Base-by-base conservation (phyloP, 2,888 invertebrate species). In the Drosophila recens region DNA sequence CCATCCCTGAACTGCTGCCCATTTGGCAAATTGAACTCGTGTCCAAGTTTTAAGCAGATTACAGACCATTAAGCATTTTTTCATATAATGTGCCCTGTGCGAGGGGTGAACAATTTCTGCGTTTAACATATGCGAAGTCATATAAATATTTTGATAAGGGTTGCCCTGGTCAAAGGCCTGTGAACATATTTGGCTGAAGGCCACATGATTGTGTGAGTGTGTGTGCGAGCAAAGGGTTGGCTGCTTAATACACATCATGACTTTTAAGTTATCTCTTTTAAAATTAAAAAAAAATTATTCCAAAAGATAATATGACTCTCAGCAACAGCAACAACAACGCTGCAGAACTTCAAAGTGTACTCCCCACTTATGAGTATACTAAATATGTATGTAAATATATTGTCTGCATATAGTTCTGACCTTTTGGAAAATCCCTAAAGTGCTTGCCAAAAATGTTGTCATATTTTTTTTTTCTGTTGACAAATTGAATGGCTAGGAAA, bases 81-180 rank as follows among this genome's bases (percentile, higher is more conserved):
- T 82, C 58, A 64, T 70, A 63, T 70, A 64, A 74, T 65, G 70
- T 76, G 27, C 33, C 42, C 45, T 23, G 40, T 43, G 34, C 17
- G 59, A 49, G 43, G 57, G 59, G 46, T 43, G 71, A 78, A 72
- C 78, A 72, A 71, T 75, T 79, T 79, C 72, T 82, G 80, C 72
- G 68, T 63, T 85, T 74, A 88, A 75, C 82, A 82, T 83, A 88
- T 88, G 90, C 73, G 76, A 83, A 89, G 78, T 82, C 87, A 83
- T 85, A 87, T 85, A 82, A 85, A 89, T 87, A 83, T 89, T 90
- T 90, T 90, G 90, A 90, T 90, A 90, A 89, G 87, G 89, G 90
- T 90, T 89, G 81, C 73, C 65, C 69, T 73, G 79, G 64, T 63
- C 85, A 83, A 74, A 70, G 71, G 73, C 62, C 75, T 69, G 70